Percentiles rank a stretch among this genome's conserved stretches.
phyloP scores from a whole-genome alignment of 2,797 vertebrate species.

The Decapterus maruadsi region DNA sequence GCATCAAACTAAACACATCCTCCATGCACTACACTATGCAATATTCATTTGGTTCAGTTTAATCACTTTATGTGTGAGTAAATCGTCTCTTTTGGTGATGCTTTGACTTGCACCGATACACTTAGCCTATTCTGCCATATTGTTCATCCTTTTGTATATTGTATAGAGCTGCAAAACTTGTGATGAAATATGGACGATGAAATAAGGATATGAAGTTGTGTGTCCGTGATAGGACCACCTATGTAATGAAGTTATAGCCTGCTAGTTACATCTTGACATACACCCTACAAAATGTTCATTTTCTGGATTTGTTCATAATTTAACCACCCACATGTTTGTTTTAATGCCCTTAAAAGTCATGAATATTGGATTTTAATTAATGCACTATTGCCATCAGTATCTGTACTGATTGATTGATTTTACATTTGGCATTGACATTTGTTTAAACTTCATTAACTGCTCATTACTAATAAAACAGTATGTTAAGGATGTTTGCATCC shows the following conservation, averaged over 20 bases:
- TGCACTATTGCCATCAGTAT: background rate
- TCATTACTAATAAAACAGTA: slow-evolving; percentile 1
- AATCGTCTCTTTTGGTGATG: background rate
- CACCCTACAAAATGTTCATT: background rate
- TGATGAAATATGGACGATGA: background rate
- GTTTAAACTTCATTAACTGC: background rate
- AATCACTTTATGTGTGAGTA: background rate
- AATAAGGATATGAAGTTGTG: background rate
- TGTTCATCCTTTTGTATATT: background rate
- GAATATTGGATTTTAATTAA: background rate
- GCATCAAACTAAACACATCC: background rate
- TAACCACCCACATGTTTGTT: background rate
- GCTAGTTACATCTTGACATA: background rate
- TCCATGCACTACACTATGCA: no score
- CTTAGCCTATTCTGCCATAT: slow-evolving; percentile 1
- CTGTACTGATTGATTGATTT: background rate
- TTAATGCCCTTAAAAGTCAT: background rate
- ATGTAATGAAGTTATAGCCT: slow-evolving; percentile 5
- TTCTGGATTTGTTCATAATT: slow-evolving; percentile 5
- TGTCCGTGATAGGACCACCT: background rate
- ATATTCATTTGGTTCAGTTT: background rate
- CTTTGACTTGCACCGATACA: background rate
- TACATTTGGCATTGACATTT: background rate
- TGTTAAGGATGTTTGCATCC: background rate
- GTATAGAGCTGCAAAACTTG: background rate